Base-by-base conservation (phyloP, 2,113 vertebrate species). In the Megaceryle torquata region DNA sequence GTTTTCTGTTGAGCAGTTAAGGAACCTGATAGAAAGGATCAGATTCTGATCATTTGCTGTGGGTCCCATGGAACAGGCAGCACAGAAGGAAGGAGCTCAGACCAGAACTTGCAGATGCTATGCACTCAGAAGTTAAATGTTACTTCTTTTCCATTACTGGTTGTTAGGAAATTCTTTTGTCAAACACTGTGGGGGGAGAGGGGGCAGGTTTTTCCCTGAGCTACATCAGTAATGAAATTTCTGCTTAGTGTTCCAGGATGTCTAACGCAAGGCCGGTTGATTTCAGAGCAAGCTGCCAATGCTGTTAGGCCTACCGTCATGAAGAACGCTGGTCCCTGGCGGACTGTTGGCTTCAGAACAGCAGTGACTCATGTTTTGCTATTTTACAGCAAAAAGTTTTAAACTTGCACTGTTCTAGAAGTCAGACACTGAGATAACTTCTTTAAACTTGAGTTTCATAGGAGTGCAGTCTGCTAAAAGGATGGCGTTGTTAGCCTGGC, bases 351-450 rank as follows among this genome's bases (percentile, higher is more conserved):
- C 90, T 91, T 69, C 70, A 84, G 76, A 92, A 79, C 83, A 92
- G 57, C 88, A 82, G 7, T 96, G 95, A 97, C 74, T 97, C 96
- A 96, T 54, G 25, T 21, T 87, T 82, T 88, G 93, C 88, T 95
- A 19, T 95, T 95, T 81, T 51, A 7, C 83, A 84, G 71, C 28
- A 72, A 77, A 71, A 95, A 90, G 53, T 24, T 80, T 86, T 74
- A 75, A 83, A 63, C 68, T 78, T 64, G 56, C 2, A 4, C 43
- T 43, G 39, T 81, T 88, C 59, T 39, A 28, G 15, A 63, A 94
- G 59, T 67, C 85, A 88, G 71, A 63, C 41, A 28, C 53, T 48
- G 48, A 0, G 1, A 50, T 81, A 46, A 26, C 10, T 33, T 43
- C 79, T 83, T 64, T 28, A 60, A 70, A 50, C 60, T 76, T 61